phyloP scores from a whole-genome alignment of 2,113 vertebrate genomes.

The Aptenodytes forsteri region DNA sequence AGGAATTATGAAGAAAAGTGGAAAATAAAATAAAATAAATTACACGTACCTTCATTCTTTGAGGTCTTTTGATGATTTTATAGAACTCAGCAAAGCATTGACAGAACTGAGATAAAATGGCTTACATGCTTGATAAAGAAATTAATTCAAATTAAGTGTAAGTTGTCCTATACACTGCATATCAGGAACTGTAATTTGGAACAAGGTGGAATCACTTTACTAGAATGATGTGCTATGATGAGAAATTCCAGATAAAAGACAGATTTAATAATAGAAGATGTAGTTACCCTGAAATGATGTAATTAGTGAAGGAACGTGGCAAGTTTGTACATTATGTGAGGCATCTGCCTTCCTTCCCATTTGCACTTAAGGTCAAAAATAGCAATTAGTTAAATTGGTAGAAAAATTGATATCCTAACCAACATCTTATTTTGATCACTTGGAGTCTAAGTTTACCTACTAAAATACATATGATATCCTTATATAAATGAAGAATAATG shows the following conservation, averaged over 20 bases:
- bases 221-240: background rate
- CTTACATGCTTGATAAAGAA: background rate
- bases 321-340: background rate
- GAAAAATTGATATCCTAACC: background rate
- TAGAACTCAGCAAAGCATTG: background rate
- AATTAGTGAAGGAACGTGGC: background rate
- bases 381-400: background rate
- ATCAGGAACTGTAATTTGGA: background rate
- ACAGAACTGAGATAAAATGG: background rate
- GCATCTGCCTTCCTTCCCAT: background rate
- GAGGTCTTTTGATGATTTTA: background rate
- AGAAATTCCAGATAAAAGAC: background rate
- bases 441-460: background rate
- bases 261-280: background rate
- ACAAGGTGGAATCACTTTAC: background rate
- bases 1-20: background rate
- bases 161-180: background rate
- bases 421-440: background rate
- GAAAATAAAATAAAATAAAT: background rate
- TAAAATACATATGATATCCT: background rate
- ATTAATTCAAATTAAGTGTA: background rate
- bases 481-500: background rate
- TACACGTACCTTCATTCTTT: background rate
- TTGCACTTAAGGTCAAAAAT: background rate
- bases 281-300: background rate